Conservation (phyloP, 2,797 vertebrate genomes). For the Emys orbicularis region DNA sequence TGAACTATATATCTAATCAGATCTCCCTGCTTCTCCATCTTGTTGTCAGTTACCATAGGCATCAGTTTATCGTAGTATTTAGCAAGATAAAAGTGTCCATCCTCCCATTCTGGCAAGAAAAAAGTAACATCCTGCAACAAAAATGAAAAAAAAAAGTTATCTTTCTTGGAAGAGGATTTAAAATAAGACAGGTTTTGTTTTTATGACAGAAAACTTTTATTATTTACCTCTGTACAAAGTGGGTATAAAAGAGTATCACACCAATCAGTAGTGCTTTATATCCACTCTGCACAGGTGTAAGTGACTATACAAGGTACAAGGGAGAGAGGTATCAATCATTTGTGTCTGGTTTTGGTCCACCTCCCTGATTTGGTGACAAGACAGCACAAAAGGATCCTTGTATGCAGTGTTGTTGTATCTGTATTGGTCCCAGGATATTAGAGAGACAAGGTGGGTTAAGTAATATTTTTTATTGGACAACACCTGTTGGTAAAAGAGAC, state of each 20-base stretch:
- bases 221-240: neutral
- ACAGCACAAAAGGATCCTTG: neutral
- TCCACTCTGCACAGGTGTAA: neutral
- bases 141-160: neutral
- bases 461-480: too few species aligned
- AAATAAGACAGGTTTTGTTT: neutral
- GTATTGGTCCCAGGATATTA: neutral
- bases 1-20: slow-evolving; percentile 96
- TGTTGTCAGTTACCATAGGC: slow-evolving; percentile 98
- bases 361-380: neutral
- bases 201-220: neutral
- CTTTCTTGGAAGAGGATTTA: neutral
- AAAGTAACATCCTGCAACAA: slow-evolving; percentile 91
- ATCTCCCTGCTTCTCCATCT: slow-evolving; percentile 98
- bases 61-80: slow-evolving; percentile 99
- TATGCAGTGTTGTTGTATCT: neutral
- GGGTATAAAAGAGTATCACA: rapidly evolving
- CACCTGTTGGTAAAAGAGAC: too few species aligned
- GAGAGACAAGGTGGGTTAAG: neutral
- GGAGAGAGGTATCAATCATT: neutral
- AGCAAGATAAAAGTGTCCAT: slow-evolving; percentile 97
- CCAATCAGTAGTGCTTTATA: neutral
- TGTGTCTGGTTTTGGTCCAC: neutral
- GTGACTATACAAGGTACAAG: neutral
- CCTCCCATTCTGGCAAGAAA: slow-evolving; percentile 97